These are phyloP conservation scores for Hylomyscus alleni DNA, from an alignment of 2,797 vertebrate genomes.

Conservation along the genomic window DNA sequence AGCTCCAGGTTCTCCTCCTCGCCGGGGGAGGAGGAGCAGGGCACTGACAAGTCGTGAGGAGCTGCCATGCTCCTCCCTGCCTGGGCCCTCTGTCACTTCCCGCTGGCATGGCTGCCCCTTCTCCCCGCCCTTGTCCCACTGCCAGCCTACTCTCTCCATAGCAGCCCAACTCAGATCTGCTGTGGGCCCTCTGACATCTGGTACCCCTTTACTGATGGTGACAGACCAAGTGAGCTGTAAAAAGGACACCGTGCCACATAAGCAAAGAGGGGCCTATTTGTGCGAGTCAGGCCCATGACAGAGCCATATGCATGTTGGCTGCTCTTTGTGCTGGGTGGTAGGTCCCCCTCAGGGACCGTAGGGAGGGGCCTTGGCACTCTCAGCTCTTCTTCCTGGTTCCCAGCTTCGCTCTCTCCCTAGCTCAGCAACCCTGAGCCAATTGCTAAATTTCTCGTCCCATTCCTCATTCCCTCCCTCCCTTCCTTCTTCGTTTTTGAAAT, in stretches of 20 bases:
- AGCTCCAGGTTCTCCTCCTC: background rate
- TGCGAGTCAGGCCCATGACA: background rate
- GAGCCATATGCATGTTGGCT: background rate
- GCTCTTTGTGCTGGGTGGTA: background rate
- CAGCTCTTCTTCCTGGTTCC: background rate
- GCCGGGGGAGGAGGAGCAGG: background rate
- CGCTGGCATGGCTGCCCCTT: background rate
- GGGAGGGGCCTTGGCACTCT: background rate
- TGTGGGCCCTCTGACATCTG: background rate
- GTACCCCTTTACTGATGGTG: background rate
- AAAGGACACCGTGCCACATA: background rate
- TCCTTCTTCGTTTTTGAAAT: background rate
- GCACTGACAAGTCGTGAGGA: background rate
- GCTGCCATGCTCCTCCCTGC: background rate
- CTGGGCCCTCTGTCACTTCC: background rate
- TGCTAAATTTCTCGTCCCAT: background rate
- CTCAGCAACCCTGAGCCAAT: background rate
- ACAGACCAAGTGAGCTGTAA: background rate
- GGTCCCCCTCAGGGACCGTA: background rate
- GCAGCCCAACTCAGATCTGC: background rate
- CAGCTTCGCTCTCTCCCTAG: background rate
- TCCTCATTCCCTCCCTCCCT: background rate
- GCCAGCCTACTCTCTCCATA: background rate
- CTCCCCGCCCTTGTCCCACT: too few species aligned
- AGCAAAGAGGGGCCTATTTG: background rate